Evolutionary conservation across 2,888 invertebrate genomes (phyloP).

Genomic region (Aphidius colemani): DNA sequence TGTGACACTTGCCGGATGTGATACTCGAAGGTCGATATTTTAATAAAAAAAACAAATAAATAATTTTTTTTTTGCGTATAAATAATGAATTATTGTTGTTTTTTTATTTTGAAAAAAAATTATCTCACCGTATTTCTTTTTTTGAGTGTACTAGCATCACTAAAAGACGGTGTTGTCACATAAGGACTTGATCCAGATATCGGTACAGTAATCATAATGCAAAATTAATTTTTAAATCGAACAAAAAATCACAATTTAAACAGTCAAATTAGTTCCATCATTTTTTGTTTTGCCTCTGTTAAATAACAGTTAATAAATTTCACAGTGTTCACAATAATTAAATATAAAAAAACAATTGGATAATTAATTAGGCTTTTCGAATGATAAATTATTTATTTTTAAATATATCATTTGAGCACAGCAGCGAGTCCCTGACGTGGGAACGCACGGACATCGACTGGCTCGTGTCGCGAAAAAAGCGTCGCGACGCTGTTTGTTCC

Average conservation of each 20-base stretch:
- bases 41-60: not conserved
- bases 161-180: conserved; percentile 52
- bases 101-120: conserved; percentile 2
- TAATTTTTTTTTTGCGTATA: not conserved
- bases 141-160: conserved; percentile 53
- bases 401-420: conserved; percentile 3
- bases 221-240: not conserved
- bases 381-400: conserved; percentile 17
- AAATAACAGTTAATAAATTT: too few relatives aligned
- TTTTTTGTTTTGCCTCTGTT: too few relatives aligned
- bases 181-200: conserved; percentile 53
- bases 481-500: conserved; percentile 21
- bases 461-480: conserved; percentile 18
- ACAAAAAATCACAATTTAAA: not conserved
- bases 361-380: not conserved
- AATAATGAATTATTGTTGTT: not conserved
- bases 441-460: conserved; percentile 35
- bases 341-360: too few relatives aligned
- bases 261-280: not conserved
- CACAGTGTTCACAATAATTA: too few relatives aligned
- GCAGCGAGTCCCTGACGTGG: conserved; percentile 30
- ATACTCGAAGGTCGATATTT: not conserved
- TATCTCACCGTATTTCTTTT: conserved; percentile 47
- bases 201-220: conserved; percentile 55
- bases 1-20: too few relatives aligned